phyloP scores from a whole-genome alignment of 2,888 invertebrate species.

The Geophilus truncorum region DNA sequence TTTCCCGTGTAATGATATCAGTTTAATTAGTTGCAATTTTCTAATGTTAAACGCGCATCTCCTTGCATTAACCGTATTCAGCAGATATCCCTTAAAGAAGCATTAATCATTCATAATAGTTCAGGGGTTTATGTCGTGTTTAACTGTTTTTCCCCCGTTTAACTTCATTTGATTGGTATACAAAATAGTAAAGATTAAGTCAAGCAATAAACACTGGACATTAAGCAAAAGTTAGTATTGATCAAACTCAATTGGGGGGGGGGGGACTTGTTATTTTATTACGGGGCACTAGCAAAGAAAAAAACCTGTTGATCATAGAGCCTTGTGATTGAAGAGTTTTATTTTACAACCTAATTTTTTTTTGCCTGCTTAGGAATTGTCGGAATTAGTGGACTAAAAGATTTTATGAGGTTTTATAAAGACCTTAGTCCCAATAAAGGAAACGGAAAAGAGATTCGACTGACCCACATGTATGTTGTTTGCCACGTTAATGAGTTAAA shows the following conservation, averaged over 20 bases:
- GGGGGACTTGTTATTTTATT: too few relatives aligned
- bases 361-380: not conserved
- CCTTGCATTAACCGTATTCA: not conserved
- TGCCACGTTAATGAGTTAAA: not conserved
- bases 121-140: not conserved
- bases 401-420: not conserved
- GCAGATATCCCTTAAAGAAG: not conserved
- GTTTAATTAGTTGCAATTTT: not conserved
- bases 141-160: not conserved
- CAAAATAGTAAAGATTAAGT: not conserved
- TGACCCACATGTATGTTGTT: not conserved
- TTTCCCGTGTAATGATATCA: slow-evolving; percentile 2
- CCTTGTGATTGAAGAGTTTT: too few relatives aligned
- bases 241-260: too few relatives aligned
- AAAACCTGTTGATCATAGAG: too few relatives aligned
- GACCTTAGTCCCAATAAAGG: not conserved
- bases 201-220: not conserved
- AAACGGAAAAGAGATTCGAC: not conserved
- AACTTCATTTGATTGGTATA: not conserved
- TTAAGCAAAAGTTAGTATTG: too few relatives aligned
- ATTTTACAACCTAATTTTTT: not conserved
- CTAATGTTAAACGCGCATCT: not conserved
- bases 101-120: not conserved
- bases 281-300: too few relatives aligned
- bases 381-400: not conserved